phyloP scores from a whole-genome alignment of 2,888 invertebrate genomes.

The Leucozona laternaria region DNA sequence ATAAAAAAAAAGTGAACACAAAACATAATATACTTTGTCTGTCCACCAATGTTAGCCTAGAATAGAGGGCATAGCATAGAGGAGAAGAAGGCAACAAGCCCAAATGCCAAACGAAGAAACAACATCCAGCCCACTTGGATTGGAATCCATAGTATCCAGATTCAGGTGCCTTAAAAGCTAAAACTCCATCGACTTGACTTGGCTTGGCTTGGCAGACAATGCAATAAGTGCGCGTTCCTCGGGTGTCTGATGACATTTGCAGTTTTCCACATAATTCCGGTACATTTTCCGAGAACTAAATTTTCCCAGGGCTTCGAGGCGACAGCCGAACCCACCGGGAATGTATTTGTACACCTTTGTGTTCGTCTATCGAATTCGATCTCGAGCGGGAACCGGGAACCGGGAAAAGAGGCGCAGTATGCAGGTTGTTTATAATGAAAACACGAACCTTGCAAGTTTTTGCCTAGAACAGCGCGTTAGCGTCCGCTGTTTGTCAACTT shows the following conservation, averaged over 20 bases:
- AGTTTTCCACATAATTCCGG: slow-evolving; percentile 76
- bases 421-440: slow-evolving; percentile 20
- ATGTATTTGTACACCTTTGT: slow-evolving; percentile 31
- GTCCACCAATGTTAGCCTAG: not conserved
- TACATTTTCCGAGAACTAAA: slow-evolving; percentile 77
- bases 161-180: slow-evolving; percentile 36
- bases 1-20: slow-evolving; percentile 30
- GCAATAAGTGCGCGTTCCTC: slow-evolving; percentile 65
- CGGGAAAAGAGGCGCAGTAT: slow-evolving; percentile 5
- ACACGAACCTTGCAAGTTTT: slow-evolving; percentile 58
- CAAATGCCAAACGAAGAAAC: slow-evolving; percentile 57
- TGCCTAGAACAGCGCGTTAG: slow-evolving; percentile 60
- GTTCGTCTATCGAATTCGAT: slow-evolving; percentile 60
- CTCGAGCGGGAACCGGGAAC: too few species aligned
- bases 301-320: slow-evolving; percentile 76
- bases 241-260: slow-evolving; percentile 75
- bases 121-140: slow-evolving; percentile 50
- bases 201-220: slow-evolving; percentile 47
- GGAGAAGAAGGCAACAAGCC: slow-evolving; percentile 34
- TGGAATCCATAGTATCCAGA: slow-evolving; percentile 47
- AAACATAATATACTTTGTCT: slow-evolving; percentile 8
- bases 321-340: slow-evolving; percentile 46
- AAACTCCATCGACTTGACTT: slow-evolving; percentile 36
- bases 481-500: slow-evolving; percentile 52
- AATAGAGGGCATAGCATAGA: not conserved